Conservation (phyloP, 2,888 invertebrate genomes). For the Hetaerina titia region DNA sequence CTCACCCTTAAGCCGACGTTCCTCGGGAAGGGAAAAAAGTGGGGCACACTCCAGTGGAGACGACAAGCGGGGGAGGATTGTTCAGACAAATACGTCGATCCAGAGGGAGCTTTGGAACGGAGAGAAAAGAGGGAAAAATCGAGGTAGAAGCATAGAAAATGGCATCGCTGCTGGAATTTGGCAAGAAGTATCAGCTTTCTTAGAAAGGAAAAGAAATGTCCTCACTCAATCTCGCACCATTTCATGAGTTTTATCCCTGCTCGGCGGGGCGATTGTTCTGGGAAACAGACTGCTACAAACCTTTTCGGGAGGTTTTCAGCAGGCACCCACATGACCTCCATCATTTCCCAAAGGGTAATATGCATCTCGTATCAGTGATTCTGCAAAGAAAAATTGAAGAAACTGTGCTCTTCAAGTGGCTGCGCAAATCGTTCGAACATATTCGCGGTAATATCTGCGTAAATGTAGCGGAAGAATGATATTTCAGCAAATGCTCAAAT, state of each 20-base stretch:
- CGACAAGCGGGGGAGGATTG: not conserved
- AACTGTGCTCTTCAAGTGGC: too few relatives aligned
- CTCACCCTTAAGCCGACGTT: not conserved
- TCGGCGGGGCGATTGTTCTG: not conserved
- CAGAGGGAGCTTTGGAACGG: not conserved
- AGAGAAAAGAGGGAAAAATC: not conserved
- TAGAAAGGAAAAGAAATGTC: not conserved
- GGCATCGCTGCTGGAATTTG: constrained; percentile 24
- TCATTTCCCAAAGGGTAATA: not conserved
- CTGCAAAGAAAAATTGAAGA: too few relatives aligned
- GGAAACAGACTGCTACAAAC: not conserved
- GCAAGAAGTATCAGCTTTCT: not conserved
- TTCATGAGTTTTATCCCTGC: not conserved
- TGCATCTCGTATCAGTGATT: too few relatives aligned
- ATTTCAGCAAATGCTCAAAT: too few relatives aligned
- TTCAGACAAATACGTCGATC: constrained; percentile 37
- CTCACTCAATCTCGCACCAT: not conserved
- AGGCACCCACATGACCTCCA: not conserved
- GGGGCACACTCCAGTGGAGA: not conserved
- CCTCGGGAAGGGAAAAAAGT: not conserved
- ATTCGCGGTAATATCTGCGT: too few relatives aligned
- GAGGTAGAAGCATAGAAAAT: not conserved
- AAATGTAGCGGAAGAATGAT: too few relatives aligned
- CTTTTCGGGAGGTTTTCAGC: not conserved
- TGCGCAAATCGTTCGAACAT: too few relatives aligned